Conservation (phyloP, 2,888 invertebrate species). For the Drosophila birchii region DNA sequence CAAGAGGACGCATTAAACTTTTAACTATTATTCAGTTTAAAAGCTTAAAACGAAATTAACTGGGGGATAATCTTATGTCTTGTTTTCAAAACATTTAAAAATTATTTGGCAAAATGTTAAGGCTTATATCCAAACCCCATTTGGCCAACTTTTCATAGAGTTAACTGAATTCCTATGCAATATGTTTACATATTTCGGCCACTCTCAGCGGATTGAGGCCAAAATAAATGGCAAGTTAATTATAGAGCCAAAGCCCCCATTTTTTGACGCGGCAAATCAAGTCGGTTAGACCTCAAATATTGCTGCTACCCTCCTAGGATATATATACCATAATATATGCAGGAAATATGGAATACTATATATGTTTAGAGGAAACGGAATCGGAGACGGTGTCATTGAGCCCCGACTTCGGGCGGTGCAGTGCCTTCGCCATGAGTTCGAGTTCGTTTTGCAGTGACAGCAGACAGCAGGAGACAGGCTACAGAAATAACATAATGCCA, state of each 20-base stretch:
- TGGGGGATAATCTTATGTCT: too few species aligned
- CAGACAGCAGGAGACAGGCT: conserved; percentile 20
- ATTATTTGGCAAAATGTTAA: too few species aligned
- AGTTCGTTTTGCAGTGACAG: conserved; percentile 23
- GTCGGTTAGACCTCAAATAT: conserved; percentile 27
- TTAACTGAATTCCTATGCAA: neutral
- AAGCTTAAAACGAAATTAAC: neutral
- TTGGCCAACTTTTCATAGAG: neutral
- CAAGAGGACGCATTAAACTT: neutral
- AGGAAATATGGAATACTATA: conserved; percentile 38
- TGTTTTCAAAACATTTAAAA: too few species aligned
- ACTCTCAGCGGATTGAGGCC: conserved; percentile 28
- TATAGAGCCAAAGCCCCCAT: conserved; percentile 42
- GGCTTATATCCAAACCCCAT: neutral
- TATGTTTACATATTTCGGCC: conserved; percentile 6
- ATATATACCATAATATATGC: neutral
- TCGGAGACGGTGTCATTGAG: conserved; percentile 33
- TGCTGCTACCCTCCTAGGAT: conserved; percentile 20
- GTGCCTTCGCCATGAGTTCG: conserved; percentile 7
- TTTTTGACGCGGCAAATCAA: conserved; percentile 24
- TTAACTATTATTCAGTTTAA: neutral
- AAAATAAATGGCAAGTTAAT: conserved; percentile 61
- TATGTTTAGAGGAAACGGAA: conserved; percentile 15
- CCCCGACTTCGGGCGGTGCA: conserved; percentile 24
- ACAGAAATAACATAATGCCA: conserved; percentile 45